Percentiles rank a stretch among this genome's conserved stretches.
Evolutionary conservation across 2,888 invertebrate genomes (phyloP).

Genomic region (Dioctria linearis): DNA sequence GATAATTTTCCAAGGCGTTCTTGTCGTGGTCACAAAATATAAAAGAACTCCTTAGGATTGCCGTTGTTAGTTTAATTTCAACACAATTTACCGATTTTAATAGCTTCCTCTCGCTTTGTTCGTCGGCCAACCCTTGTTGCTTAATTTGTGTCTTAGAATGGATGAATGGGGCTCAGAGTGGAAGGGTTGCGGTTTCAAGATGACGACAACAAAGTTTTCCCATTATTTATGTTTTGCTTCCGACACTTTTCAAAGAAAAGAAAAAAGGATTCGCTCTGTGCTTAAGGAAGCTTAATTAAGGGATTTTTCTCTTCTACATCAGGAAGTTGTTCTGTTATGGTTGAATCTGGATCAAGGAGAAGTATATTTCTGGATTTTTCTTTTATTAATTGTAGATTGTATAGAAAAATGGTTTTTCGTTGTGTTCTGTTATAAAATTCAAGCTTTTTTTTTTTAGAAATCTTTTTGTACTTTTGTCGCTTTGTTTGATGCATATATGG

Average conservation of each 20-base stretch:
- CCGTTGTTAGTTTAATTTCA: slow-evolving; percentile 52
- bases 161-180: background rate
- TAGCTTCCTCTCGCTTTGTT: slow-evolving; percentile 52
- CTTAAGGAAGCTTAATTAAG: slow-evolving; percentile 50
- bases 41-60: slow-evolving; percentile 8
- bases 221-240: slow-evolving; percentile 39
- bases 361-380: slow-evolving; percentile 6
- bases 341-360: slow-evolving; percentile 45
- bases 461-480: no score
- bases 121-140: slow-evolving; percentile 16
- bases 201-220: slow-evolving; percentile 14
- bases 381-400: no score
- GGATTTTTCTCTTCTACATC: background rate
- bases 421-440: no score
- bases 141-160: slow-evolving; percentile 30
- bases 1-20: slow-evolving; percentile 31
- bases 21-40: slow-evolving; percentile 26
- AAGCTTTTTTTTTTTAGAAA: no score
- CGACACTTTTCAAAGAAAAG: slow-evolving; percentile 31
- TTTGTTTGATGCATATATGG: no score
- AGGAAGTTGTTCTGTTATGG: slow-evolving; percentile 48
- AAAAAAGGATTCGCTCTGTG: slow-evolving; percentile 4
- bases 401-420: no score
- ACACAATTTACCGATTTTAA: slow-evolving; percentile 57
- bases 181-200: slow-evolving; percentile 1